Evolutionary conservation across 2,888 invertebrate genomes (phyloP).

Genomic region (Sphaeridia pumilis): DNA sequence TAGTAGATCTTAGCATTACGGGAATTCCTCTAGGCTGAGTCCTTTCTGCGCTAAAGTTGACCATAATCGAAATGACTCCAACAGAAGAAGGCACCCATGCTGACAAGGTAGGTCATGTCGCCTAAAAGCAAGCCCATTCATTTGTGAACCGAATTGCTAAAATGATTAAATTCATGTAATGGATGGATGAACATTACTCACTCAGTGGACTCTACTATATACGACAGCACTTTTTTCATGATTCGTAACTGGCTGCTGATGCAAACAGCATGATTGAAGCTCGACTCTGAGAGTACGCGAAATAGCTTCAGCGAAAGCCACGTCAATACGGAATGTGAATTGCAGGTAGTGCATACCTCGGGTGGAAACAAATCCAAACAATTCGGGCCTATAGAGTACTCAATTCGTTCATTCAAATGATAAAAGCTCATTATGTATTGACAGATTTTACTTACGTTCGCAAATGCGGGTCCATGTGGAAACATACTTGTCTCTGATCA

Average conservation of each 20-base stretch:
- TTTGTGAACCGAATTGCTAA: background rate
- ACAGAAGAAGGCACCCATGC: conserved; percentile 11
- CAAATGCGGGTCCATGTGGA: too few relatives aligned
- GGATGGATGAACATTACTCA: conserved; percentile 1
- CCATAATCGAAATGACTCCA: conserved; percentile 15
- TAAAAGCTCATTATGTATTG: too few relatives aligned
- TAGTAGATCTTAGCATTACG: too few relatives aligned
- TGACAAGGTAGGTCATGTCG: conserved; percentile 4
- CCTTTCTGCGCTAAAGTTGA: conserved; percentile 6
- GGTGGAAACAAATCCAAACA: too few relatives aligned
- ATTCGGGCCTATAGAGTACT: too few relatives aligned
- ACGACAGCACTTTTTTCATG: conserved; percentile 5
- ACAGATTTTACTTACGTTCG: background rate
- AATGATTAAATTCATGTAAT: background rate
- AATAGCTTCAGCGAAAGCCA: conserved; percentile 11
- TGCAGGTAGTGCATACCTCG: too few relatives aligned
- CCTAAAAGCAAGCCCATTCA: too few relatives aligned
- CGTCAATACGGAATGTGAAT: conserved; percentile 3
- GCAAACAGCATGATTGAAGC: conserved; percentile 1
- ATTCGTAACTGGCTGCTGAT: conserved; percentile 1
- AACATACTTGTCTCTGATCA: background rate
- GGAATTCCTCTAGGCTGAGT: conserved; percentile 8
- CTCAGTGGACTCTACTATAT: conserved; percentile 2
- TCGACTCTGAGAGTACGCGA: conserved; percentile 8
- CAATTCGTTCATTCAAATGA: too few relatives aligned